These are phyloP conservation scores for Aspiorhynchus laticeps DNA, from an alignment of 2,113 vertebrate species.

Conservation along the genomic window DNA sequence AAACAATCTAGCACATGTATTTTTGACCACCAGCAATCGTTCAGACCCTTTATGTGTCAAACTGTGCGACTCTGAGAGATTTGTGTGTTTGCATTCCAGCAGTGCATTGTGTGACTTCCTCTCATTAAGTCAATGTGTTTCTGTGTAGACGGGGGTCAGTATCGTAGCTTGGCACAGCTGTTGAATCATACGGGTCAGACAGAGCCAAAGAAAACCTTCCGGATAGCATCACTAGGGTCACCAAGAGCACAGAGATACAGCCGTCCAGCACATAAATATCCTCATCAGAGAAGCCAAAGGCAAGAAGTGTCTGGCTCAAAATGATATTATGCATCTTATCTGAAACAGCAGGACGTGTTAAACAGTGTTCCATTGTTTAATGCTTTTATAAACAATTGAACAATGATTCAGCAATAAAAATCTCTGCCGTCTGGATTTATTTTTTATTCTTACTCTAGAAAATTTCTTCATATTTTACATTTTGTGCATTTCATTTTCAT, in stretches of 20 bases:
- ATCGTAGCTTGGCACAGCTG: conserved; percentile 9
- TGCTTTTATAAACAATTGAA: background rate
- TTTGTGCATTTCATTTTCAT: background rate
- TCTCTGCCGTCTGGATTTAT: too few relatives aligned
- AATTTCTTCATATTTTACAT: too few relatives aligned
- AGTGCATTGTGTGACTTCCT: conserved; percentile 65
- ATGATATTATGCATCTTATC: background rate
- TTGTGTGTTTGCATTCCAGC: conserved; percentile 65
- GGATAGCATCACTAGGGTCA: conserved; percentile 14
- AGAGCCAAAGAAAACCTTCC: conserved; percentile 36
- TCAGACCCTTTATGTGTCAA: conserved; percentile 27
- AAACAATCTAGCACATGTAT: background rate
- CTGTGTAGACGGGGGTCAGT: conserved; percentile 6
- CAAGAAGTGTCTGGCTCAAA: background rate
- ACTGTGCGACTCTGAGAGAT: background rate
- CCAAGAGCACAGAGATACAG: background rate
- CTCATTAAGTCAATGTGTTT: conserved; percentile 58
- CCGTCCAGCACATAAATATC: background rate
- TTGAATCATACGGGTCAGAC: background rate
- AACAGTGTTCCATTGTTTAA: background rate
- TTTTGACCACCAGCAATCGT: conserved; percentile 17
- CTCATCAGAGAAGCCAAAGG: background rate
- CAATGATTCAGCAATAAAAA: background rate
- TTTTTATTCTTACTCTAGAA: too few relatives aligned
- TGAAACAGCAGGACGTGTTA: background rate